Evolutionary conservation across 2,797 vertebrate genomes (phyloP).

Genomic region (Thunnus albacares): DNA sequence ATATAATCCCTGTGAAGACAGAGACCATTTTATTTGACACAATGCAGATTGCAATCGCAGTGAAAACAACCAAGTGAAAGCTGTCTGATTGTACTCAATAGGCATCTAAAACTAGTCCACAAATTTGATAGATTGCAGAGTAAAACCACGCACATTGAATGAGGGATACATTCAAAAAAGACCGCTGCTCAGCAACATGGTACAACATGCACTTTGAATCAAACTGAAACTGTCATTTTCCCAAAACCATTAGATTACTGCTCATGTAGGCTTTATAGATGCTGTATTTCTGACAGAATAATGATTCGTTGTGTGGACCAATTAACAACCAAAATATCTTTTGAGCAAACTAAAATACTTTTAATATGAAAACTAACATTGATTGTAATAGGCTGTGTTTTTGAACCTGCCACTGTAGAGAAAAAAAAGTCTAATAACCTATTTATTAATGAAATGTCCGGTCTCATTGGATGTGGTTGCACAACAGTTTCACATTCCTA

Average conservation of each 20-base stretch:
- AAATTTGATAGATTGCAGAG: background rate
- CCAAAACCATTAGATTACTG: background rate
- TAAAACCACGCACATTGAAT: background rate
- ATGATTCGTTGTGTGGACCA: background rate
- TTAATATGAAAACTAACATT: background rate
- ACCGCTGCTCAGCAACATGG: background rate
- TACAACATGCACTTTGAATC: background rate
- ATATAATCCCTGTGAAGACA: background rate
- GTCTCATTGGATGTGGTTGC: constrained; percentile 12
- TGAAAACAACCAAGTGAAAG: background rate
- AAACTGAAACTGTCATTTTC: background rate
- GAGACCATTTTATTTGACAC: background rate
- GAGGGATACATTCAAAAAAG: background rate
- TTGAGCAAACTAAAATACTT: background rate
- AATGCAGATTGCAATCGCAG: background rate
- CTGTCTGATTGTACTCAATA: background rate
- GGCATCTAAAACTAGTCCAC: background rate
- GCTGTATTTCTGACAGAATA: background rate
- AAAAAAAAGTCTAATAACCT: background rate
- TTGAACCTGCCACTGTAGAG: background rate
- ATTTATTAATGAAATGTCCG: constrained; percentile 39
- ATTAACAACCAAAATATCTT: background rate
- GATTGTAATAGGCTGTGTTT: background rate
- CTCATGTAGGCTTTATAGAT: background rate
- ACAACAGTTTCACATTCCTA: constrained; percentile 3